phyloP scores from a whole-genome alignment of 1,140 invertebrate species.

The Physella acuta region DNA sequence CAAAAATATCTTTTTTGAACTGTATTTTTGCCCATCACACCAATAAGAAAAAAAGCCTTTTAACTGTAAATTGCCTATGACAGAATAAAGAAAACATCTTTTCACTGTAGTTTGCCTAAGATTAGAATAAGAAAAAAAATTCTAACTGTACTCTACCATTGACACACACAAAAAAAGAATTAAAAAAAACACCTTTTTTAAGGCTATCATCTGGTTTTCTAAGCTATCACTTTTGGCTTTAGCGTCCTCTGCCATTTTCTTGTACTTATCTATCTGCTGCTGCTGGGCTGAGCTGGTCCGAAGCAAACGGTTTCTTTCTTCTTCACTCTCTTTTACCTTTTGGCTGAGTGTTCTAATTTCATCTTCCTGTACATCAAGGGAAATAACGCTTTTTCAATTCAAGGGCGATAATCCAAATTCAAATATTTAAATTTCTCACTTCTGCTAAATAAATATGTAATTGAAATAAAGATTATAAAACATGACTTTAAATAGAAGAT shows the following conservation, averaged over 20 bases:
- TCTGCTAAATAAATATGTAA: neutral
- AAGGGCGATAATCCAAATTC: neutral
- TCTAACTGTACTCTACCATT: too few relatives aligned
- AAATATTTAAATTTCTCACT: neutral
- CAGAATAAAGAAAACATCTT: too few relatives aligned
- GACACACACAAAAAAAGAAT: too few relatives aligned
- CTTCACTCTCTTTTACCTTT: conserved; percentile 52
- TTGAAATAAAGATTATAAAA: too few relatives aligned
- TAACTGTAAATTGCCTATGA: too few relatives aligned
- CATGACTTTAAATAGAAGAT: too few relatives aligned
- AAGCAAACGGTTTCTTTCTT: conserved; percentile 48
- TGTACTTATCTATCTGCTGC: conserved; percentile 57
- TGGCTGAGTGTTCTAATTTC: conserved; percentile 32
- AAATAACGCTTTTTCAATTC: too few relatives aligned
- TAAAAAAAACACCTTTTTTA: conserved; percentile 48
- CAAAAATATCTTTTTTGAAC: too few relatives aligned
- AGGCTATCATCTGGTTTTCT: conserved; percentile 46
- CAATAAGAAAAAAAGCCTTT: too few relatives aligned
- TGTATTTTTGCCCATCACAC: too few relatives aligned
- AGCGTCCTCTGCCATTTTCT: conserved; percentile 54
- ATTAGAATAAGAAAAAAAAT: too few relatives aligned
- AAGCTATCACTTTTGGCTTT: conserved; percentile 50
- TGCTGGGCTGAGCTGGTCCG: conserved; percentile 49
- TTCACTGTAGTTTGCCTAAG: too few relatives aligned
- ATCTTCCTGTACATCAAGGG: conserved; percentile 43